Evolutionary conservation across 2,888 invertebrate genomes (phyloP), one percentile per base, ranked within the genome.

Genomic region (Habroteleia sp.): DNA sequence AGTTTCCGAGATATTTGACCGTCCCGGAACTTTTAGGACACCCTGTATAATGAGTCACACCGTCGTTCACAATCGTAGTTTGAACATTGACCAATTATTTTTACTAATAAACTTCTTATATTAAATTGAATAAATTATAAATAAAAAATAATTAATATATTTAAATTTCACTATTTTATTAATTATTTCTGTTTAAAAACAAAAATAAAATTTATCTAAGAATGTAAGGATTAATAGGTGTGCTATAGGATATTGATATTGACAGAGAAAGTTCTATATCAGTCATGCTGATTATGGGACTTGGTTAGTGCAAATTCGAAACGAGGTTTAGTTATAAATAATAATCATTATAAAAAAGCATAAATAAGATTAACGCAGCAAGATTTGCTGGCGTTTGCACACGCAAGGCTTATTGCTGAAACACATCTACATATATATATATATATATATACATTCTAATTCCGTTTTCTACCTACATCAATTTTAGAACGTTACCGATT

Each of bases 381-480:
- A 58, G 58, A 69, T 69, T 58, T 69, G 58, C 42, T 31, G 39
- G 46, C 48, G 58, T 31, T 41, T 48, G 58, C 48, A 50, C 58
- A 58, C 68, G 68, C 56, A 68, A 68, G 68, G 56, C 68, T 48
- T 42, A 39, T 39, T 46, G 37, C 44, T 54, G 54, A 44, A 66
- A 66, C 54, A 66, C 68, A 58, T 58, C 68, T 58, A 42, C 58
- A 20, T 68, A 14, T 31, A 46, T 66, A 48, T 48, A 35, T 60
- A n/a, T n/a, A n/a, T n/a, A n/a, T n/a, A n/a, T n/a, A n/a, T 60
- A 69, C 69, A 69, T 69, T 69, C 69, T 69, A 69, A 69, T 60
- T 69, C 69, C 69, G 69, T 60, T 60, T 60, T 60, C 69, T 69
- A 44, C 50, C 58, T 50, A 60, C 58, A 52, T 52, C 60, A 60